These are phyloP conservation scores for Turritopsis rubra DNA, from an alignment of 30 jellyfish, hydroid and myxozoan species.

Conservation along the genomic window DNA sequence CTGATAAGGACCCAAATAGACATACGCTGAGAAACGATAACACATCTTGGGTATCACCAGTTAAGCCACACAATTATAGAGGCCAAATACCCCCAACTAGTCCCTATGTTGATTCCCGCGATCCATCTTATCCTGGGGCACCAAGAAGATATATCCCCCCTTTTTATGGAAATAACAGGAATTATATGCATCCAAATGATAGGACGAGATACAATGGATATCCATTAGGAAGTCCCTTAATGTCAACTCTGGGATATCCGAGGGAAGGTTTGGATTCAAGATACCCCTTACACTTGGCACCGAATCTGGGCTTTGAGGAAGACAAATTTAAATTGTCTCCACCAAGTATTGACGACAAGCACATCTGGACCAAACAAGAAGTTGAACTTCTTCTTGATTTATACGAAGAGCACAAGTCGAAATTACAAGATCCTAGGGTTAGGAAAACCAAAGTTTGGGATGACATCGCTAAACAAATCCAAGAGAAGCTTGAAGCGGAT, in stretches of 20 bases:
- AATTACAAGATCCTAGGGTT: constrained; percentile 56
- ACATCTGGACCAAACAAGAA: constrained; percentile 68
- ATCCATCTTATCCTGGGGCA: constrained; percentile 21
- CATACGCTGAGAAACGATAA: constrained; percentile 15
- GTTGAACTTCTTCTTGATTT: constrained; percentile 63
- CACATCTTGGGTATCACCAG: constrained; percentile 28
- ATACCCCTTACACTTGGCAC: constrained; percentile 31
- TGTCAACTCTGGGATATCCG: constrained; percentile 40
- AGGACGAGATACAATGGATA: constrained; percentile 29
- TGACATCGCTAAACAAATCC: constrained; percentile 44
- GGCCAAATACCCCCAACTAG: constrained; percentile 26
- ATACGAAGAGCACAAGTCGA: constrained; percentile 52
- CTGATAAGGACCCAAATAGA: constrained; percentile 30
- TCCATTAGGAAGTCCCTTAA: constrained; percentile 37
- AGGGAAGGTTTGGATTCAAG: constrained; percentile 36
- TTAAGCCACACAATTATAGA: constrained; percentile 28
- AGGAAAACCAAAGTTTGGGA: constrained; percentile 73
- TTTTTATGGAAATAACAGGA: constrained; percentile 22
- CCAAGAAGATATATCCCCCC: constrained; percentile 38
- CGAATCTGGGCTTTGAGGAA: constrained; percentile 25
- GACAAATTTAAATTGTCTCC: constrained; percentile 37
- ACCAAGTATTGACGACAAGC: constrained; percentile 45
- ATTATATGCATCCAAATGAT: constrained; percentile 34
- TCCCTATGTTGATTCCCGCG: constrained; percentile 30
- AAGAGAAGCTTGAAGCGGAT: constrained; percentile 41